Percentiles rank a stretch among this genome's conserved stretches.
Conservation (phyloP, 2,888 invertebrate genomes). For the Lochmaea capreae region DNA sequence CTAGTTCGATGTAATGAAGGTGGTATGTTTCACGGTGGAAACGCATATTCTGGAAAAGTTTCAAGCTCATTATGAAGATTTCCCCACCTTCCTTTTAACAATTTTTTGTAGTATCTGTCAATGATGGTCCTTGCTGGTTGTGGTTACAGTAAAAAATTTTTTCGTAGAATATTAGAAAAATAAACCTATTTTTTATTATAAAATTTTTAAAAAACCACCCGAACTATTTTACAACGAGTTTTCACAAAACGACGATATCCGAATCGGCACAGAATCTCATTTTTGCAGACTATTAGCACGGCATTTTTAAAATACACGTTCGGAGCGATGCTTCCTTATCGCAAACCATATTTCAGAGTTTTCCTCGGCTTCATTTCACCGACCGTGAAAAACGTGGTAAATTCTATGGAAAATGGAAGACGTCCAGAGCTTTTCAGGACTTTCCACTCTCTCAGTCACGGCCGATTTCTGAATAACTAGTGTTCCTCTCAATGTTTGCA, state of each 20-base stretch:
- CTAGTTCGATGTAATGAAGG: too few species aligned
- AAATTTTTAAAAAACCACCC: background rate
- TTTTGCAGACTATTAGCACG: conserved; percentile 26
- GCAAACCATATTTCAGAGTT: conserved; percentile 36
- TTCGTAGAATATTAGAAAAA: too few species aligned
- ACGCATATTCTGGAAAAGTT: too few species aligned
- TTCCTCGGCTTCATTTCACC: conserved; percentile 4
- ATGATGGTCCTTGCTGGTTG: too few species aligned
- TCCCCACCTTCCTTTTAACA: too few species aligned
- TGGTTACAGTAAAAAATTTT: too few species aligned
- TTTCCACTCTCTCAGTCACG: conserved; percentile 44
- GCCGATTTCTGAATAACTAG: conserved; percentile 49
- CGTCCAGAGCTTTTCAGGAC: conserved; percentile 38
- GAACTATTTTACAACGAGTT: background rate
- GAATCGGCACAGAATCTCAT: conserved; percentile 26
- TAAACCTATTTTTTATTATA: too few species aligned
- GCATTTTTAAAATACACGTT: conserved; percentile 31
- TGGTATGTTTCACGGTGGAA: too few species aligned
- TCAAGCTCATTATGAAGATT: too few species aligned
- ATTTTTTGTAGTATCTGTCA: too few species aligned
- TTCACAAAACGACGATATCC: conserved; percentile 12
- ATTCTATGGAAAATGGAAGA: conserved; percentile 34
- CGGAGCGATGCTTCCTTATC: conserved; percentile 31
- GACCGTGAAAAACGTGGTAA: conserved; percentile 27
- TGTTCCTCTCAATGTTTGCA: conserved; percentile 49